Evolutionary conservation across 2,888 invertebrate species (phyloP).

Genomic region (Lasiommata megera): DNA sequence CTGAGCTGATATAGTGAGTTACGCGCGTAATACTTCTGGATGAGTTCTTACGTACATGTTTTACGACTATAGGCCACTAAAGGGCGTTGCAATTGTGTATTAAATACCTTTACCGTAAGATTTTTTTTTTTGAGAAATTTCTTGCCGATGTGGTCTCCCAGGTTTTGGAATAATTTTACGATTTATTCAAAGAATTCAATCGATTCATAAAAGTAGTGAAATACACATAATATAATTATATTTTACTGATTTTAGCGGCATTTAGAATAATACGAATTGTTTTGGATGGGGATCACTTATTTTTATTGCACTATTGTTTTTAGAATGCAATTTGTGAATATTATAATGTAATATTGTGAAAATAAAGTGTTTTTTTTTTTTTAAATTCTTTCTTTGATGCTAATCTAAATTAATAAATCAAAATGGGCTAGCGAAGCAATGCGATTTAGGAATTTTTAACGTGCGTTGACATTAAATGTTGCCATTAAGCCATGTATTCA

Average conservation of each 20-base stretch:
- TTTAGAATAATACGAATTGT: background rate
- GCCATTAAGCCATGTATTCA: background rate
- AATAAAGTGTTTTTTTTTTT: background rate
- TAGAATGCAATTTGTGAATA: background rate
- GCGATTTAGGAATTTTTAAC: background rate
- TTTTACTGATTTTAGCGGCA: background rate
- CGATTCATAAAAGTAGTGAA: slow-evolving; percentile 1
- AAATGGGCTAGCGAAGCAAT: background rate
- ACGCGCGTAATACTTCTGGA: too few relatives aligned
- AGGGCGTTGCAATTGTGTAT: too few relatives aligned
- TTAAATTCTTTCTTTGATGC: background rate
- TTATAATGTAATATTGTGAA: background rate
- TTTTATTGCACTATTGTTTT: background rate
- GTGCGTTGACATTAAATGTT: background rate
- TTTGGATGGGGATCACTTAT: background rate
- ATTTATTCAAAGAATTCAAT: background rate
- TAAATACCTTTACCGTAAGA: too few relatives aligned
- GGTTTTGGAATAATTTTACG: background rate
- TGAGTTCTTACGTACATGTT: too few relatives aligned
- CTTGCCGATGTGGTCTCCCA: too few relatives aligned
- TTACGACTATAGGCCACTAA: too few relatives aligned
- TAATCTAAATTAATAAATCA: background rate
- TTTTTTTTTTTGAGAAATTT: too few relatives aligned
- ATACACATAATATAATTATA: background rate
- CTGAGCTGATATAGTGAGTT: too few relatives aligned